phyloP scores from a whole-genome alignment of 1,140 invertebrate genomes.

The Charaxes varanes region DNA sequence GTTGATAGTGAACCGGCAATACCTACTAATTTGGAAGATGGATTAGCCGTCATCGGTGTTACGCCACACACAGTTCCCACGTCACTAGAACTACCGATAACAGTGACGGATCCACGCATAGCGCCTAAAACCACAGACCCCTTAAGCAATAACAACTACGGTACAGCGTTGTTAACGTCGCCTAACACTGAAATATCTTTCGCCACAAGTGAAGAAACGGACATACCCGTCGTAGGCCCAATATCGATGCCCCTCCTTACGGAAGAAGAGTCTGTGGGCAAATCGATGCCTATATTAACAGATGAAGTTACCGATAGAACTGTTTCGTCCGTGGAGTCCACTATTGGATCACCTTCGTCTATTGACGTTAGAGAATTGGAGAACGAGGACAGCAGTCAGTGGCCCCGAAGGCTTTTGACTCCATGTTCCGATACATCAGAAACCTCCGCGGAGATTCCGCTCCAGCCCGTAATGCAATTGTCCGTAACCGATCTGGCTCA shows the following conservation, averaged over 20 bases:
- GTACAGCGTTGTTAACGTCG: slow-evolving; percentile 38
- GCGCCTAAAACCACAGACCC: slow-evolving; percentile 68
- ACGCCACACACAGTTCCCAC: slow-evolving; percentile 74
- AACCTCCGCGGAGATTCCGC: slow-evolving; percentile 48
- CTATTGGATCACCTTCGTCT: slow-evolving; percentile 43
- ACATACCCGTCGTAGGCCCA: slow-evolving; percentile 29
- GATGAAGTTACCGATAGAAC: slow-evolving; percentile 46
- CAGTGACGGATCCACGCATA: slow-evolving; percentile 80
- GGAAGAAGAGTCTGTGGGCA: slow-evolving; percentile 51
- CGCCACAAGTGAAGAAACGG: slow-evolving; percentile 32
- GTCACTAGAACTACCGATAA: slow-evolving; percentile 80
- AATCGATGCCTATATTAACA: slow-evolving; percentile 62
- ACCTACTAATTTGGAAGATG: slow-evolving; percentile 71
- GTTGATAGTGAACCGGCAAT: slow-evolving; percentile 65
- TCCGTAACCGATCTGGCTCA: slow-evolving; percentile 40
- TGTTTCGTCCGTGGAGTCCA: slow-evolving; percentile 42
- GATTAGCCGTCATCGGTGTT: slow-evolving; percentile 75
- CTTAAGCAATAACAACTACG: slow-evolving; percentile 39
- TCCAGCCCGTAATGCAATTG: slow-evolving; percentile 53
- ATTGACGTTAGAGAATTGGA: slow-evolving; percentile 47
- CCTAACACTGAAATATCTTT: slow-evolving; percentile 46
- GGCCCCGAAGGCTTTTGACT: slow-evolving; percentile 46
- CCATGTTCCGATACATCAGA: slow-evolving; percentile 53
- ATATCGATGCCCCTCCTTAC: slow-evolving; percentile 60
- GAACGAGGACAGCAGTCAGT: slow-evolving; percentile 39